Base-by-base conservation (phyloP, 2,797 vertebrate species). In the Sebastes minor region DNA sequence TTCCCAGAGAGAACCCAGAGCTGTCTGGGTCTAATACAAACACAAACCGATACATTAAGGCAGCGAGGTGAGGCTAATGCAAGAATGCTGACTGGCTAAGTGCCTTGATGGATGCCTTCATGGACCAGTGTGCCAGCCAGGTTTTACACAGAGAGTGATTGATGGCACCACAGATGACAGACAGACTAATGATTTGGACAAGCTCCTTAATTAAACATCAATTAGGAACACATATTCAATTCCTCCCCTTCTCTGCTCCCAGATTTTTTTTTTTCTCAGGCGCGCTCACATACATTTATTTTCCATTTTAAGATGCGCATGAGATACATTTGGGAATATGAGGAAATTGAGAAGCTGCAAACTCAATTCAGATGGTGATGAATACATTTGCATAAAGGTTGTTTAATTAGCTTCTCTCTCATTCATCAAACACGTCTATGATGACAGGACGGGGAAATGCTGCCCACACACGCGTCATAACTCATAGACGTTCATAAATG, bases 191-290 rank as follows among this genome's bases (percentile, higher is more conserved):
- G 89, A 92, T 88, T 92, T 77, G 83, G 88, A 95, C 95, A 92
- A 92, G 92, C 84, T 81, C 90, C 86, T 91, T 94, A 94, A 96
- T 96, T 94, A 95, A 95, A 95, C 86, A 92, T 92, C 93, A 93
- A 92, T 95, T 95, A 95, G 85, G 60, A 83, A 70, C 65, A 76
- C 80, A 88, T 74, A 92, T 91, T 90, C 62, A 88, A 86, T 88
- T 87, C 73, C 35, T 76, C 55, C 63, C 42, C 16, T 63, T 74
- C 59, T 70, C 59, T 35, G 20, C 56, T 55, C 42, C 33, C 8
- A 68, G 0, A 30, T 23, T 49, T 55, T 62, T 35, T 63, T 49
- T 25, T 71, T 82, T 70, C 46, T 65, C 70, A 72, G 63, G 27
- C 4, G 2, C 30, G 13, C 59, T 38, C 13, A 46, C 22, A 32